Evolutionary conservation across 64 coral and sea anemone genomes (phyloP), one percentile per base, ranked within the genome.

Genomic region (Actinia equina): DNA sequence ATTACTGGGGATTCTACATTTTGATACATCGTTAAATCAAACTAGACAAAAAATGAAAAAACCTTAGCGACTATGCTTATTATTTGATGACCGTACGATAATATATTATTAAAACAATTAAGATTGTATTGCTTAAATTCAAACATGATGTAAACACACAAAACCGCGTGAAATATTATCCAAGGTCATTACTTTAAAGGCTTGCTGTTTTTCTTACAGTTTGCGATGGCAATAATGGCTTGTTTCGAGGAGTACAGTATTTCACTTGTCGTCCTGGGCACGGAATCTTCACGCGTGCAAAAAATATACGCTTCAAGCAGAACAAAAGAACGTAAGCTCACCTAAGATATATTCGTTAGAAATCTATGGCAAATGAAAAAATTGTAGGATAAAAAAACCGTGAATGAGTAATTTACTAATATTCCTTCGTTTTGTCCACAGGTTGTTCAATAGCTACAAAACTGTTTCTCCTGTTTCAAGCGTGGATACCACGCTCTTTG

Each of bases 231-330:
- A 78, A 93, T 46, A 96, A 91, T 22, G 94, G 94, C 22, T 82
- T 96, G 27, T 85, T 85, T 65, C 93, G 89, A 61, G 94, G 94
- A 2, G 90, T 90, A 44, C 94, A 96, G 79, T 96, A 96, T 62
- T 96, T 96, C 58, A 86, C 87, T 16, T 96, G 94, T 26, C 77
- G 76, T 57, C 77, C 87, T 64, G 85, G 91, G 14, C 80, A 96
- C 86, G 94, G 94, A 56, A 63, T 96, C 7, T 96, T 96, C 88
- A 89, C 89, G 4, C 88, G 89, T 71, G 94, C 94, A 85, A 93
- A 88, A 81, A 88, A 93, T 83, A 59, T 96, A 52, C 79, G 94
- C 43, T 96, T 96, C 58, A 65, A 84, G 71, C 88, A 85, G 64
- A 96, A 82, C 42, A 89, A 93, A 85, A 82, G 88, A 82, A 80